A percentile compares a stretch with the other conserved stretches of the same genome.
These are phyloP conservation scores for Zaprionus inermis DNA, from an alignment of 1,140 invertebrate genomes.

Conservation along the genomic window DNA sequence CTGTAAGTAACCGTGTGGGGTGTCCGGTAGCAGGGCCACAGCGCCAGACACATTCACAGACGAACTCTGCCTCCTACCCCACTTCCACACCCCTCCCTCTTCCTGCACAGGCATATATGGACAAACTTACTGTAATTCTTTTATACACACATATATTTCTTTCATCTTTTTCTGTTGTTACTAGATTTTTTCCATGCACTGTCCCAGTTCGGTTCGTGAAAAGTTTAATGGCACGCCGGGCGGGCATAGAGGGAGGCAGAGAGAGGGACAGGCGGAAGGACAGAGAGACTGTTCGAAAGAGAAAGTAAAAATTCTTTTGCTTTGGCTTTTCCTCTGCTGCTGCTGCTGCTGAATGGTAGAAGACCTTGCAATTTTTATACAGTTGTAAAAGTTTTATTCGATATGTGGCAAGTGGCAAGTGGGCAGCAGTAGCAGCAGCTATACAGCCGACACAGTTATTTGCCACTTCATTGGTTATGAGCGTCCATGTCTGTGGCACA, in stretches of 20 bases:
- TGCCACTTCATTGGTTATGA: constrained; percentile 74
- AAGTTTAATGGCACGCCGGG: constrained; percentile 78
- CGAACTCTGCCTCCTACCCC: constrained; percentile 32
- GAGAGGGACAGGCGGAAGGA: background rate
- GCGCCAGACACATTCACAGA: constrained; percentile 64
- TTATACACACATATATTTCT: constrained; percentile 79
- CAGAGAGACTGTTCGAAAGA: constrained; percentile 54
- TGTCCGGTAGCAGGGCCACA: constrained; percentile 29
- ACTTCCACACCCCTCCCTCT: background rate
- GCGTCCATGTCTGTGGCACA: constrained; percentile 20
- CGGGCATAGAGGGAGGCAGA: constrained; percentile 33
- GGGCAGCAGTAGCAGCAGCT: constrained; percentile 16
- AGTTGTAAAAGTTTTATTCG: constrained; percentile 82
- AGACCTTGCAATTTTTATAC: constrained; percentile 83
- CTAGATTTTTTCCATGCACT: constrained; percentile 78
- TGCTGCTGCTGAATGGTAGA: constrained; percentile 61
- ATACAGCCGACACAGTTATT: constrained; percentile 71
- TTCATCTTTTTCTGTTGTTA: constrained; percentile 83
- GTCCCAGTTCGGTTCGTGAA: constrained; percentile 81
- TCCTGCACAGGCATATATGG: constrained; percentile 38
- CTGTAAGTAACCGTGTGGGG: constrained; percentile 46
- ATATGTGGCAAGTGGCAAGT: constrained; percentile 70
- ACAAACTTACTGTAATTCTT: constrained; percentile 79
- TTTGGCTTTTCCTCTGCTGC: constrained; percentile 54
- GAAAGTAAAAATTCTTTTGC: constrained; percentile 81